Percentiles rank a stretch among this genome's conserved stretches.
phyloP scores from a whole-genome alignment of 64 coral and sea anemone genomes.

The Porites australiensis region DNA sequence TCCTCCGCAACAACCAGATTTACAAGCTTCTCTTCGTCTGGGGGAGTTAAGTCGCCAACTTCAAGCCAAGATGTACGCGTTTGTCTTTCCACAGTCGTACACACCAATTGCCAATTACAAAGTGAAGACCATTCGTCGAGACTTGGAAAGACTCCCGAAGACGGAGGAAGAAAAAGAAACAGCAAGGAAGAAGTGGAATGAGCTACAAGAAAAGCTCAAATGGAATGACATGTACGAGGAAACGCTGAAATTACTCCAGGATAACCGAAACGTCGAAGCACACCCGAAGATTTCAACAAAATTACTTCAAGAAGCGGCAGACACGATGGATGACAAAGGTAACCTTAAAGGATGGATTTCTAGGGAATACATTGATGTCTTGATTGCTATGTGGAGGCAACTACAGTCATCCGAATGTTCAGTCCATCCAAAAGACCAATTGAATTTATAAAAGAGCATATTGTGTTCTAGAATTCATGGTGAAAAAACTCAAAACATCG shows the following conservation, averaged over 20 bases:
- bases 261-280: constrained; percentile 12
- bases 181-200: constrained; percentile 34
- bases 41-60: constrained; percentile 52
- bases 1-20: constrained; percentile 14
- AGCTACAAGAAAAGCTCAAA: constrained; percentile 7
- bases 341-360: constrained; percentile 51
- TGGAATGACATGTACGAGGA: constrained; percentile 48
- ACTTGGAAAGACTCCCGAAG: constrained; percentile 37
- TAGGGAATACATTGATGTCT: constrained; percentile 19
- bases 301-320: constrained; percentile 17
- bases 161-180: constrained; percentile 30
- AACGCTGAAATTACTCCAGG: constrained; percentile 41
- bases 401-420: neutral
- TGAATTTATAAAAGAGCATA: too few species aligned
- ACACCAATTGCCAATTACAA: constrained; percentile 46
- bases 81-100: constrained; percentile 43
- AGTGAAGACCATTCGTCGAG: constrained; percentile 35
- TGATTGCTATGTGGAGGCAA: constrained; percentile 44
- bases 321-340: neutral
- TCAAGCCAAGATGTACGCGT: constrained; percentile 48
- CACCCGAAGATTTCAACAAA: constrained; percentile 32
- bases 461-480: too few species aligned
- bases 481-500: too few species aligned
- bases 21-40: constrained; percentile 19
- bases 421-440: too few species aligned